These are phyloP conservation scores for Lateolabrax maculatus DNA, from an alignment of 2,797 vertebrate genomes.

Conservation along the genomic window DNA sequence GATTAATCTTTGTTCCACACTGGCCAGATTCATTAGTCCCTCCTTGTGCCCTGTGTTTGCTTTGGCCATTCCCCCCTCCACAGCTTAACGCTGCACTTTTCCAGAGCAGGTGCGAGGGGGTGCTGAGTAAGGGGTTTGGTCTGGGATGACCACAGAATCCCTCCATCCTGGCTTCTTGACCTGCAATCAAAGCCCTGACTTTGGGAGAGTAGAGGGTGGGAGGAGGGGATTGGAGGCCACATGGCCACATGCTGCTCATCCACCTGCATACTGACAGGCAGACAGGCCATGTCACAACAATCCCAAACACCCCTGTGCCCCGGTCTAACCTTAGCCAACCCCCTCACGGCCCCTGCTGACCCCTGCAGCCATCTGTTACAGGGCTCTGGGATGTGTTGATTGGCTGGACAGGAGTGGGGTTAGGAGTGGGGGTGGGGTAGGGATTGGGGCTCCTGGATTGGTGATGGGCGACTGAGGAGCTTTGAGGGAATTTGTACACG, in stretches of 20 bases:
- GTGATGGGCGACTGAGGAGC: slow-evolving; percentile 28
- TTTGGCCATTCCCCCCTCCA: slow-evolving; percentile 19
- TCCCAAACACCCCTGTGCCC: slow-evolving; percentile 75
- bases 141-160: slow-evolving; percentile 62
- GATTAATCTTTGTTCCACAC: slow-evolving; percentile 45
- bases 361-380: slow-evolving; percentile 81
- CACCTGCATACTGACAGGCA: slow-evolving; percentile 81
- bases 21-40: slow-evolving; percentile 30
- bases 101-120: slow-evolving; percentile 68
- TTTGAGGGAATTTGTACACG: slow-evolving; percentile 40
- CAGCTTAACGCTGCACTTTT: slow-evolving; percentile 59
- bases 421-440: slow-evolving; percentile 4
- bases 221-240: slow-evolving; percentile 44
- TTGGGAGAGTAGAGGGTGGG: slow-evolving; percentile 31
- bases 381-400: slow-evolving; percentile 70
- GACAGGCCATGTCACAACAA: slow-evolving; percentile 80
- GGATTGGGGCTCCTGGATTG: slow-evolving; percentile 22
- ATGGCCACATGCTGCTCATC: slow-evolving; percentile 74
- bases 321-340: slow-evolving; percentile 74
- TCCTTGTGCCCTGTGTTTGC: slow-evolving; percentile 59
- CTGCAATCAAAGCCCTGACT: slow-evolving; percentile 64
- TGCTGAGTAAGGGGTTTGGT: slow-evolving; percentile 71
- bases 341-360: slow-evolving; percentile 64
- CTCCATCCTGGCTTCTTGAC: slow-evolving; percentile 60
- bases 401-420: slow-evolving; percentile 49